Percentiles rank a stretch among this genome's conserved stretches.
Conservation (phyloP, 2,888 invertebrate genomes). For the Drosophila melanosoma region DNA sequence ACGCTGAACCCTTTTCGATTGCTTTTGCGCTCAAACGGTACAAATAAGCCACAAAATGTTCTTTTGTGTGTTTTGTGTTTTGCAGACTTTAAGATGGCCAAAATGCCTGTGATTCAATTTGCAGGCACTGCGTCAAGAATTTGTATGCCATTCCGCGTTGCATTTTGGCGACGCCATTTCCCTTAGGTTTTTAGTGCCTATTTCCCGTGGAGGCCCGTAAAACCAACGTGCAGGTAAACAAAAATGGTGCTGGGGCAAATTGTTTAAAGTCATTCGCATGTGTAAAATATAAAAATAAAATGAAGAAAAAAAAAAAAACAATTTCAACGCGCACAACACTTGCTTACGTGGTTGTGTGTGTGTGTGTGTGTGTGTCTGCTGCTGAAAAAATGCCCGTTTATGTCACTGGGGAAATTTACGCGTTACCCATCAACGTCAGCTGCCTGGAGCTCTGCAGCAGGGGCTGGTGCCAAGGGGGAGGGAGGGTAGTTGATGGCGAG, state of each 20-base stretch:
- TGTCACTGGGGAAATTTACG: conserved; percentile 75
- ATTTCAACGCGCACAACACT: conserved; percentile 57
- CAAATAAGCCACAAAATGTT: conserved; percentile 9
- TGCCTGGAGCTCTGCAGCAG: conserved; percentile 39
- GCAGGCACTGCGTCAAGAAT: conserved; percentile 62
- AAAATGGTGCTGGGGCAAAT: conserved; percentile 54
- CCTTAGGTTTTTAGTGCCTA: conserved; percentile 68
- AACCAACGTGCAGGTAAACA: conserved; percentile 31
- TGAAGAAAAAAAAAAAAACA: conserved; percentile 5
- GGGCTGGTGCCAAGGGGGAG: not conserved
- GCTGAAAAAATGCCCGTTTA: conserved; percentile 54
- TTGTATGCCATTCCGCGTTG: conserved; percentile 56
- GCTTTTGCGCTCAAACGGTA: conserved; percentile 8
- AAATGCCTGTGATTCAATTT: conserved; percentile 56
- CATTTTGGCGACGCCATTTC: conserved; percentile 57
- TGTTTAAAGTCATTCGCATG: conserved; percentile 72
- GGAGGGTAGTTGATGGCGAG: not conserved
- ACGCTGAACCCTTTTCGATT: conserved; percentile 37
- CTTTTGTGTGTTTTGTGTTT: not conserved
- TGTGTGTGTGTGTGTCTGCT: conserved; percentile 12
- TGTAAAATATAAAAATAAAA: conserved; percentile 47
- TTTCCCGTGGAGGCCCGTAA: conserved; percentile 58
- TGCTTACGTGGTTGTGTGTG: conserved; percentile 8
- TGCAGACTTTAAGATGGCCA: conserved; percentile 34
- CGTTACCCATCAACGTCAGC: conserved; percentile 64